A percentile compares a stretch with the other conserved stretches of the same genome.
phyloP scores from a whole-genome alignment of 2,888 invertebrate species.

The Epistrophella euchroma region DNA sequence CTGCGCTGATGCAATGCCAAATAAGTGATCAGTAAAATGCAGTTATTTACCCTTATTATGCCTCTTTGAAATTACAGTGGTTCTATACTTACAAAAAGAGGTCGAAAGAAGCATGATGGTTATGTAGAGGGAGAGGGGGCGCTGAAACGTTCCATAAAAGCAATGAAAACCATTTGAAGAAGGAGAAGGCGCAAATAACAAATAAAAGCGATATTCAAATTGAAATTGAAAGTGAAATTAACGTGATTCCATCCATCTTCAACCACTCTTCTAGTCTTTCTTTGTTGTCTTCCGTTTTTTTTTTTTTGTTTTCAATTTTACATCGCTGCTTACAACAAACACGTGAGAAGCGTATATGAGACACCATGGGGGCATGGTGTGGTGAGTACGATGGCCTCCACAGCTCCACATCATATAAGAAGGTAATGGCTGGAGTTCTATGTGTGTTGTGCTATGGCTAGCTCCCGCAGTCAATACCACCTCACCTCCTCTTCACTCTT shows the following conservation, averaged over 20 bases:
- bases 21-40: slow-evolving; percentile 55
- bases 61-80: slow-evolving; percentile 13
- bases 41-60: slow-evolving; percentile 31
- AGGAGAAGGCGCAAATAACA: slow-evolving; percentile 34
- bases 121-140: background rate
- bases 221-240: slow-evolving; percentile 74
- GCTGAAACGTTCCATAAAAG: background rate
- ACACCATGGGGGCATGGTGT: slow-evolving; percentile 42
- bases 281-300: slow-evolving; percentile 24
- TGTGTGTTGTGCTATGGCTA: background rate
- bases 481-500: background rate
- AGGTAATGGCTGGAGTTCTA: slow-evolving; percentile 40
- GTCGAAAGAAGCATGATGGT: background rate
- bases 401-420: slow-evolving; percentile 46
- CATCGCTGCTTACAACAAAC: slow-evolving; percentile 33
- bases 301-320: background rate
- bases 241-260: slow-evolving; percentile 45
- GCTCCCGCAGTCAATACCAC: background rate
- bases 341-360: slow-evolving; percentile 31
- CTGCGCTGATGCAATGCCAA: slow-evolving; percentile 21
- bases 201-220: slow-evolving; percentile 48
- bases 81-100: background rate
- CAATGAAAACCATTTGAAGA: background rate
- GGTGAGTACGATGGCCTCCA: slow-evolving; percentile 61
- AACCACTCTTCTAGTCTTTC: slow-evolving; percentile 38